These are phyloP conservation scores for Cheilosia vulpina DNA, from an alignment of 2,888 invertebrate genomes.

Conservation along the genomic window DNA sequence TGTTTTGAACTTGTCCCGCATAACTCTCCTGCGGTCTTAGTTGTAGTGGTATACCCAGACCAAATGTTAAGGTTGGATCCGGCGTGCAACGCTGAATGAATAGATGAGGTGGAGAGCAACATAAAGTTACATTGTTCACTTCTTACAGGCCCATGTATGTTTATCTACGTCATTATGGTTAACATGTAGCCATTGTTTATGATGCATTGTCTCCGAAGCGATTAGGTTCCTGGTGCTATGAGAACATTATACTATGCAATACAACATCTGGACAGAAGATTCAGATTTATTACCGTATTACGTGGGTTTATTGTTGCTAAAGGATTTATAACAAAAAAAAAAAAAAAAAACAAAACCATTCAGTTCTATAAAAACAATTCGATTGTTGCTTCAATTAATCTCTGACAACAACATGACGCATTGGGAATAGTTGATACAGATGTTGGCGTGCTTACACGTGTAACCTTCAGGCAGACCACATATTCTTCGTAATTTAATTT, in stretches of 20 bases:
- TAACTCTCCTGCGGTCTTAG: constrained; percentile 39
- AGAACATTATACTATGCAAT: constrained; percentile 17
- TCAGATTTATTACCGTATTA: constrained; percentile 59
- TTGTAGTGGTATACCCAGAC: constrained; percentile 3
- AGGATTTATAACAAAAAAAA: constrained; percentile 34
- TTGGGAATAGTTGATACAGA: constrained; percentile 3
- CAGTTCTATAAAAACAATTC: constrained; percentile 13
- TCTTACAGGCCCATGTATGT: constrained; percentile 36
- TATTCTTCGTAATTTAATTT: constrained; percentile 29
- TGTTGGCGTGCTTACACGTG: constrained; percentile 3
- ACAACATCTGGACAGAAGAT: constrained; percentile 52
- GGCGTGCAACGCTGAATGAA: background rate
- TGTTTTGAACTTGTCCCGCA: constrained; percentile 67
- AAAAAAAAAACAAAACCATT: background rate
- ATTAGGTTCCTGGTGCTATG: constrained; percentile 36
- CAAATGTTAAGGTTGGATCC: constrained; percentile 51
- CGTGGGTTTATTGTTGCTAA: constrained; percentile 55
- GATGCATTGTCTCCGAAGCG: constrained; percentile 59
- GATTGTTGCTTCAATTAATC: constrained; percentile 35
- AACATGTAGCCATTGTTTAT: constrained; percentile 67
- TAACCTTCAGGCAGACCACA: constrained; percentile 57
- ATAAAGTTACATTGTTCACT: constrained; percentile 54
- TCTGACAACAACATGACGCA: constrained; percentile 5
- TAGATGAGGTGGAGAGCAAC: constrained; percentile 35
- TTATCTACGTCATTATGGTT: constrained; percentile 67